phyloP scores from a whole-genome alignment of 2,888 invertebrate species.

The Leptopilina myrica region DNA sequence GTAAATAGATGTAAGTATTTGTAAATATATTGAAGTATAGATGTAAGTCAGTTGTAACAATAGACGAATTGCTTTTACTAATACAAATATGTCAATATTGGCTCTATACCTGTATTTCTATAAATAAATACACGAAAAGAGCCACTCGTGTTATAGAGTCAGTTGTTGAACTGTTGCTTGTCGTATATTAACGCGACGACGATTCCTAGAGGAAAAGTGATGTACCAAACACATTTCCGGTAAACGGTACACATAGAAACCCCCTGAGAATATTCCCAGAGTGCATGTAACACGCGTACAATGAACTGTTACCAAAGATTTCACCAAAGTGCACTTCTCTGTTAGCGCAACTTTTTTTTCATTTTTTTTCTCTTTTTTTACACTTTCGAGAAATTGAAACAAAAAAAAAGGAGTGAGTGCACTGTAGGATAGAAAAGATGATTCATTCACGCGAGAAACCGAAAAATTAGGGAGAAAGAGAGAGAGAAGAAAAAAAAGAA shows the following conservation, averaged over 20 bases:
- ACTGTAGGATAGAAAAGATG: too few species aligned
- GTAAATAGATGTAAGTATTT: too few species aligned
- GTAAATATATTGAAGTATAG: not conserved
- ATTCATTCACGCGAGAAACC: too few species aligned
- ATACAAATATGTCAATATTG: not conserved
- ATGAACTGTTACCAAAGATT: conserved; percentile 69
- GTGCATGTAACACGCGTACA: conserved; percentile 64
- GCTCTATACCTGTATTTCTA: not conserved
- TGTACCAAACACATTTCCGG: conserved; percentile 71
- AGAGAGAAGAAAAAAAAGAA: too few species aligned
- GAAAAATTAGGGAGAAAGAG: too few species aligned
- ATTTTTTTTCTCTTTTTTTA: too few species aligned
- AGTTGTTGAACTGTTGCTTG: not conserved
- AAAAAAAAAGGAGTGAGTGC: conserved; percentile 7
- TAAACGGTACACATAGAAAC: conserved; percentile 69
- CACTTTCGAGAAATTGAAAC: conserved; percentile 17
- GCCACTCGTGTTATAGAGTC: not conserved
- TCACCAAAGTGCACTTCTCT: conserved; percentile 56
- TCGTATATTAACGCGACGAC: conserved; percentile 24
- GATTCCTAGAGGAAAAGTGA: conserved; percentile 63
- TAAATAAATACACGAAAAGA: not conserved
- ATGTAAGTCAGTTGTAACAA: conserved; percentile 15
- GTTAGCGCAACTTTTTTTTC: conserved; percentile 21
- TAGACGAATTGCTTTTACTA: not conserved
- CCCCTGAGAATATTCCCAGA: conserved; percentile 74